Evolutionary conservation across 1,140 invertebrate species (phyloP).

Genomic region (Aporrectodea caliginosa): DNA sequence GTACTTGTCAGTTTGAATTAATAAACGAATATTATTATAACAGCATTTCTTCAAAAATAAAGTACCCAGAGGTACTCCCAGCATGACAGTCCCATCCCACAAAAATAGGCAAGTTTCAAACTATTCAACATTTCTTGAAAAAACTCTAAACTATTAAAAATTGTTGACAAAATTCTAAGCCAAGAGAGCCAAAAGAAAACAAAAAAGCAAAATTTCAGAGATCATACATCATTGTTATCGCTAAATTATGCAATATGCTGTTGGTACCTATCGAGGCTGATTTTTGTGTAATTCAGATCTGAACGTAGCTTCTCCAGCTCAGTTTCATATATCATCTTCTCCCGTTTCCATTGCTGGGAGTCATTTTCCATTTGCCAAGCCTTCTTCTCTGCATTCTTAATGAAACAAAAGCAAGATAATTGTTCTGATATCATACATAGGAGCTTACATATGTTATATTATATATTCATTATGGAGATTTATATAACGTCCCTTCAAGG

Average conservation of each 20-base stretch:
- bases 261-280: background rate
- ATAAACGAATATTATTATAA: too few species aligned
- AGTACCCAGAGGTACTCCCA: too few species aligned
- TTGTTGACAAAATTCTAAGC: background rate
- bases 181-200: background rate
- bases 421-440: background rate
- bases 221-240: background rate
- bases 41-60: too few species aligned
- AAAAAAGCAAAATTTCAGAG: background rate
- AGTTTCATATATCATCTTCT: background rate
- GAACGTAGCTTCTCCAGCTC: background rate
- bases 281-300: background rate
- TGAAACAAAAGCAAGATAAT: background rate
- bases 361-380: background rate
- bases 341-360: too few species aligned
- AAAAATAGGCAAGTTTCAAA: background rate
- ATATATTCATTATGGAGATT: background rate
- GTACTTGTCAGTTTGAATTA: too few species aligned
- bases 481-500: background rate
- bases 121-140: background rate
- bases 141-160: background rate
- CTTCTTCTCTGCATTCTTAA: background rate
- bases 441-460: background rate
- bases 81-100: too few species aligned
- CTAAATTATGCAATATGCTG: too few species aligned